Evolutionary conservation across 2,888 invertebrate species (phyloP), one percentile per base, ranked within the genome.

Genomic region (Plusia festucae): DNA sequence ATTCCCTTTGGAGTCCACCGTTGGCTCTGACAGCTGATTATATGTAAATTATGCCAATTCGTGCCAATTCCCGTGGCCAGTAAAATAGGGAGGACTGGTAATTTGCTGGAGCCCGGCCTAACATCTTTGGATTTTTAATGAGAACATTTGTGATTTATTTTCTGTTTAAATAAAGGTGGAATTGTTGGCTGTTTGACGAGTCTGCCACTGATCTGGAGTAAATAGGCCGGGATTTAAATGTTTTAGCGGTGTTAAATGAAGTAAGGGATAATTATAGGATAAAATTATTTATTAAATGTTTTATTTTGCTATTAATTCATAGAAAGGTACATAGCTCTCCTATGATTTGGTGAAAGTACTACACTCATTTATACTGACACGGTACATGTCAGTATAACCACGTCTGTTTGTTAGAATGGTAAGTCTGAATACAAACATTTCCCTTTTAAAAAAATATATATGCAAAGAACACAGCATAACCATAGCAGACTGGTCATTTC

Each of bases 1-100:
- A 83, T 77, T 81, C 81, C 68, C 72, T 81, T 65, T 81, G 73
- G 80, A 62, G 69, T 73, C 71, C 60, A 70, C 59, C 59, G 70
- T 80, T 85, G 86, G 68, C 61, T 65, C 70, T 85, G 85, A 85
- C 85, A 84, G 83, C 79, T 85, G 85, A 86, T 85, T 85, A 84
- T 81, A 82, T 79, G 81, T 74, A 84, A 81, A 85, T 85, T 82
- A 84, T 77, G 77, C 82, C 85, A 84, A 85, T 84, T 85, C 76
- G 75, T 70, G 77, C 76, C 80, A 81, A 79, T 81, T 79, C 74
- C 68, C 72, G 72, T 73, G 76, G 68, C 79, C 73, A 66, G 78
- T 60, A 60, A 71, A 80, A 72, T 64, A 68, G 68, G 57, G 68
- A 55, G 65, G 71, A 64, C 60, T 58, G 67, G 71, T 74, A 79